Evolutionary conservation across 2,888 invertebrate species (phyloP), one percentile per base, ranked within the genome.

Genomic region (Anagyrus pseudococci): DNA sequence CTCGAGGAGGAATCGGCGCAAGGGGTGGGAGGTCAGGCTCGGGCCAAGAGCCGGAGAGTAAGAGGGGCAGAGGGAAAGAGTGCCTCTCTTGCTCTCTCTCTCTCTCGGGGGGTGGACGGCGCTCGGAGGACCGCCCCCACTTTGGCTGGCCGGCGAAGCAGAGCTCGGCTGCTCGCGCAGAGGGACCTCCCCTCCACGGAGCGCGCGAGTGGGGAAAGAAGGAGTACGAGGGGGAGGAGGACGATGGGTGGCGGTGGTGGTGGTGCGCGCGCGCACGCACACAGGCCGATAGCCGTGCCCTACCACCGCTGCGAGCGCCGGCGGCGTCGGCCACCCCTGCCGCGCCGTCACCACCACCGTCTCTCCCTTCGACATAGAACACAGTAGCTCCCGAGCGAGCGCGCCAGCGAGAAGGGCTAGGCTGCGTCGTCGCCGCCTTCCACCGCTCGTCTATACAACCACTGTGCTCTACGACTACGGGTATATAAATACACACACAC

Each of bases 351-450:
- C 69, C 71, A n/a, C n/a, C n/a, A n/a, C n/a, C n/a, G n/a, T n/a
- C n/a, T n/a, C n/a, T 70, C 70, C 71, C 75, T 75, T 75, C 75
- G 75, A 79, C 78, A 78, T 78, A 80, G 76, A 68, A 71, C 74
- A 79, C 80, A 80, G 80, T 80, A 79, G 80, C 80, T 80, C 74
- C n/a, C n/a, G n/a, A 43, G 73, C 77, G 78, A 76, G 79, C 78
- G 75, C 72, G 75, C 73, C 71, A 69, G 69, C 74, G 73, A 74
- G 71, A 76, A 77, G 78, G 79, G 77, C 69, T 68, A 62, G 62
- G n/a, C n/a, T n/a, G n/a, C n/a, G n/a, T n/a, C 68, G 68, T 68
- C 73, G 68, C 68, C 71, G 71, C 73, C 25, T n/a, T 10, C 17
- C 43, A 43, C 15, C n/a, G 6, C 43, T 17, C 43, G 15, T 43